A percentile compares a stretch with the other conserved stretches of the same genome.
Evolutionary conservation across 2,888 invertebrate species (phyloP).

Genomic region (Crioceris asparagi): DNA sequence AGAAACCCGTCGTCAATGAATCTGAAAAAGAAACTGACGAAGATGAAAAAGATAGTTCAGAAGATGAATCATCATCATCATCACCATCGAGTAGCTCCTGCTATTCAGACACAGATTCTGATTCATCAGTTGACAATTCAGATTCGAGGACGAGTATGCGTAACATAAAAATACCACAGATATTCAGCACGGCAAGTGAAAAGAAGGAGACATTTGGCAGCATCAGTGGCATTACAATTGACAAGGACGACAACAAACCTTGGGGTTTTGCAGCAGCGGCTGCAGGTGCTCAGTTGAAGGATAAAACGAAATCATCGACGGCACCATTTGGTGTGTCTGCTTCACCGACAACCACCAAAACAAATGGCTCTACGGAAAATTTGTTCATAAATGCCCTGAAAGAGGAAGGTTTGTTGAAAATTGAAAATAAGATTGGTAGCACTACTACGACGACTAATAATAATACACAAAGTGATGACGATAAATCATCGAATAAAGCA

Average conservation of each 20-base stretch:
- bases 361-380: conserved; percentile 14
- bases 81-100: conserved; percentile 21
- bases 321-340: neutral
- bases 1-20: conserved; percentile 5
- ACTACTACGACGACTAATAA: neutral
- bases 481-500: conserved; percentile 2
- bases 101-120: conserved; percentile 21
- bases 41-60: too few relatives aligned
- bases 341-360: conserved; percentile 1
- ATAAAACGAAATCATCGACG: conserved; percentile 5
- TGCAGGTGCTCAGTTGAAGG: conserved; percentile 29
- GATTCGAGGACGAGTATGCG: conserved; percentile 22
- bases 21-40: conserved; percentile 4
- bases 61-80: conserved; percentile 13
- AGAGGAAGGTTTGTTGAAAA: conserved; percentile 14
- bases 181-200: conserved; percentile 17
- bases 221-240: conserved; percentile 33
- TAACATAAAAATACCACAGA: conserved; percentile 21
- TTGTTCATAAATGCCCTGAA: conserved; percentile 16
- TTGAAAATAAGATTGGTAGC: conserved; percentile 5
- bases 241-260: conserved; percentile 40
- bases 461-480: neutral
- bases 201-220: conserved; percentile 34
- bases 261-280: conserved; percentile 54
- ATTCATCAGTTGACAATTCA: conserved; percentile 27